A percentile compares a stretch with the other conserved stretches of the same genome.
Conservation (phyloP, 2,113 vertebrate species). For the Sula dactylatra region DNA sequence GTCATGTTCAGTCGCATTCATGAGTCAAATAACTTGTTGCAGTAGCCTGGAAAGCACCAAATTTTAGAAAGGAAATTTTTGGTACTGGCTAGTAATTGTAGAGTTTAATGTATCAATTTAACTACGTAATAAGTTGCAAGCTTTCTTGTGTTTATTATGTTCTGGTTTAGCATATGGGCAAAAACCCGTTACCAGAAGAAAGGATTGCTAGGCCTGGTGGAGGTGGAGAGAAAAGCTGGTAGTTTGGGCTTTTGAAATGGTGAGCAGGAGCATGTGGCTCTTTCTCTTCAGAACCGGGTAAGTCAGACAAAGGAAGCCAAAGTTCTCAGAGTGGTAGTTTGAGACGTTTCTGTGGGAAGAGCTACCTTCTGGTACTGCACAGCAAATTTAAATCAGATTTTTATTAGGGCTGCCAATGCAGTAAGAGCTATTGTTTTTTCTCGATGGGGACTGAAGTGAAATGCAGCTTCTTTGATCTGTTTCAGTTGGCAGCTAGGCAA, state of each 20-base stretch:
- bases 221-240: neutral
- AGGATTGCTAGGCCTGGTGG: neutral
- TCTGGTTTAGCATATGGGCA: neutral
- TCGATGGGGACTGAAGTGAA: neutral
- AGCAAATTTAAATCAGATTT: neutral
- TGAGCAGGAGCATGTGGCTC: neutral
- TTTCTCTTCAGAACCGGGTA: neutral
- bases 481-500: neutral
- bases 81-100: neutral
- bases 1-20: fast-evolving
- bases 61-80: neutral
- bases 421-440: neutral
- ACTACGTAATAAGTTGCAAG: fast-evolving
- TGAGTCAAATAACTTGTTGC: neutral
- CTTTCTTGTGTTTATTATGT: neutral
- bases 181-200: fast-evolving
- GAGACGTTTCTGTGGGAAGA: neutral
- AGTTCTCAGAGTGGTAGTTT: neutral
- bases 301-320: neutral
- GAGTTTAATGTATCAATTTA: neutral
- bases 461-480: neutral
- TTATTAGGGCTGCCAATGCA: neutral
- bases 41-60: fast-evolving
- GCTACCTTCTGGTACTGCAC: neutral
- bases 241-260: neutral